Conservation (phyloP, 2,797 vertebrate genomes). For the Anabas testudineus region DNA sequence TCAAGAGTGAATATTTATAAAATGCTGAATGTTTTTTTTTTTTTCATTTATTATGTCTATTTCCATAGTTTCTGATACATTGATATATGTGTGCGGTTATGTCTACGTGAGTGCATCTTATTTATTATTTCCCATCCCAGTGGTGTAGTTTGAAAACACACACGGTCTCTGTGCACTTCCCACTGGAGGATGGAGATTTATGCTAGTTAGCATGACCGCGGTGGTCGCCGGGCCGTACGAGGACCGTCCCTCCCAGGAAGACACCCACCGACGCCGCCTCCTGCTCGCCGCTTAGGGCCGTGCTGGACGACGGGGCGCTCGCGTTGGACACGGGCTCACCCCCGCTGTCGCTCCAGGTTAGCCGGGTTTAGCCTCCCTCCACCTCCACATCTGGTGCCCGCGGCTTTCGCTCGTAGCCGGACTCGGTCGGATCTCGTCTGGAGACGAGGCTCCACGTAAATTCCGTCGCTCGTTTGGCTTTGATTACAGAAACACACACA, state of each 20-base stretch:
- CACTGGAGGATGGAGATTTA: conserved; percentile 52
- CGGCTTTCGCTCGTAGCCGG: conserved; percentile 17
- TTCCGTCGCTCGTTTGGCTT: conserved; percentile 7
- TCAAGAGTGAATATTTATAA: no score
- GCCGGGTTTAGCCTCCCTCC: conserved; percentile 27
- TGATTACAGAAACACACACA: not conserved
- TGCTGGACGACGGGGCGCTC: conserved; percentile 34
- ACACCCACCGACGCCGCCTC: conserved; percentile 44
- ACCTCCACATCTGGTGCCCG: conserved; percentile 33
- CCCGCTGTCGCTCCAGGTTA: no score
- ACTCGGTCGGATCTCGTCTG: conserved; percentile 14
- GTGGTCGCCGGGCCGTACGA: conserved; percentile 34
- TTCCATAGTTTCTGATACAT: no score
- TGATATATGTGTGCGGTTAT: no score
- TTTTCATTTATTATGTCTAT: no score
- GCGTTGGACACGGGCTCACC: no score
- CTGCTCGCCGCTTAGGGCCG: conserved; percentile 41
- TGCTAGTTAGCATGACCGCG: conserved; percentile 20
- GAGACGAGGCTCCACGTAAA: conserved; percentile 5
- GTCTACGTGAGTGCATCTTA: no score
- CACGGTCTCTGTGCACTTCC: not conserved
- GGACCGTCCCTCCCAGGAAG: conserved; percentile 54
- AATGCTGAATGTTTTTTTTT: no score
- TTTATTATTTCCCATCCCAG: no score
- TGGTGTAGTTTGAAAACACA: no score